Evolutionary conservation across 2,888 invertebrate species (phyloP).

Genomic region (Caenorhabditis sp.): DNA sequence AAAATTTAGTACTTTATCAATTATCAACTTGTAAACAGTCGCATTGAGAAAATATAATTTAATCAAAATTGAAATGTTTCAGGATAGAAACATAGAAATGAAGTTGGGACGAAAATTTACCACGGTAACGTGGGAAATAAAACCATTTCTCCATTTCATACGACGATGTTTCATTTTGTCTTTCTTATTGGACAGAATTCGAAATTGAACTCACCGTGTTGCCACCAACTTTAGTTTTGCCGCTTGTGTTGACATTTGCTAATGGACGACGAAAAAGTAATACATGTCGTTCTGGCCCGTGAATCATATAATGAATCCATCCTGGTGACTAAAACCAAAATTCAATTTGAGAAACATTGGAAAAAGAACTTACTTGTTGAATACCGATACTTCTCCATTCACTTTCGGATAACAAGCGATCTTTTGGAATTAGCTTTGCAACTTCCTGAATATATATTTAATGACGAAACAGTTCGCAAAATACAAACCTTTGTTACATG

Average conservation of each 20-base stretch:
- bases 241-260: constrained; percentile 11
- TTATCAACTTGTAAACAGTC: not conserved
- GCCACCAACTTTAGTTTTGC: not conserved
- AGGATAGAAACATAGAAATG: too few relatives aligned
- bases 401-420: constrained; percentile 64
- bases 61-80: too few relatives aligned
- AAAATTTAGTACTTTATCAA: not conserved
- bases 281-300: constrained; percentile 66
- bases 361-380: constrained; percentile 51
- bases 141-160: too few relatives aligned
- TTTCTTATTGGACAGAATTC: too few relatives aligned
- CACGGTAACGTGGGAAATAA: too few relatives aligned
- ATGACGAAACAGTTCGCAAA: too few relatives aligned
- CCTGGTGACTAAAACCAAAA: constrained; percentile 52
- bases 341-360: not conserved
- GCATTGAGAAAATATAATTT: too few relatives aligned
- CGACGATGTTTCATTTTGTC: too few relatives aligned
- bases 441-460: constrained; percentile 56
- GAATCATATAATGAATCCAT: constrained; percentile 69
- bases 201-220: constrained; percentile 16
- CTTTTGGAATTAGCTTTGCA: constrained; percentile 66
- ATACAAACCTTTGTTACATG: constrained; percentile 53
- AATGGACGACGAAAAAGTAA: constrained; percentile 65
- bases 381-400: constrained; percentile 69
- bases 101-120: too few relatives aligned